Evolutionary conservation across 2,797 vertebrate species (phyloP), one percentile per base, ranked within the genome.

Genomic region (Gymnoscopelus braueri): DNA sequence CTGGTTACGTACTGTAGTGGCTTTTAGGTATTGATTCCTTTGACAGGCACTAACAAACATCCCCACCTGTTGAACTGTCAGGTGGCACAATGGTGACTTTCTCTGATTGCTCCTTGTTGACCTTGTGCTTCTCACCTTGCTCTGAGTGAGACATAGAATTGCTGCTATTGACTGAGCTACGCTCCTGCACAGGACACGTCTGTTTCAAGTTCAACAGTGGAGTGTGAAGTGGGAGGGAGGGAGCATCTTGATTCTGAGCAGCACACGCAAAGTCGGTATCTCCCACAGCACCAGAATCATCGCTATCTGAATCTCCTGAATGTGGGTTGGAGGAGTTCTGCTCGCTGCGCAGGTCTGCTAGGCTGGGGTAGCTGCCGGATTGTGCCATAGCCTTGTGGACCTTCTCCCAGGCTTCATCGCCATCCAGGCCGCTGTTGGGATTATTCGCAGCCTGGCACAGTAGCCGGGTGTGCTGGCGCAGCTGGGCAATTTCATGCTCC

Each of bases 381-480:
- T 87, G 73, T 0, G 69, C 81, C 94, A 94, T 94, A 69, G 81
- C 63, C 53, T 52, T 72, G 63, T 89, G 80, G 0, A 94, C 73
- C 24, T 67, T 65, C 10, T 88, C 84, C 87, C 86, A 93, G 59
- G 82, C 60, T 0, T 39, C 1, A 3, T 60, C 50, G 0, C 70
- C 63, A 0, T 65, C 56, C 13, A 59, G 62, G 67, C 49, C 69
- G 19, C 56, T n/a, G 58, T 54, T 63, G 51, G 75, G 64, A 65
- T 58, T 50, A 56, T 32, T 32, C 56, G 84, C 74, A 0, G 89
- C 84, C 76, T 85, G 89, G 67, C 85, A 93, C 49, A 94, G 85
- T 2, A 93, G 83, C 70, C 91, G 88, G 1, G 89, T 79, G 79
- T 94, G 92, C 59, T 87, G 87, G 44, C 89, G 88, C 24, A 94